Base-by-base conservation (phyloP, 2,113 vertebrate species). In the Trichomycterus rosablanca region DNA sequence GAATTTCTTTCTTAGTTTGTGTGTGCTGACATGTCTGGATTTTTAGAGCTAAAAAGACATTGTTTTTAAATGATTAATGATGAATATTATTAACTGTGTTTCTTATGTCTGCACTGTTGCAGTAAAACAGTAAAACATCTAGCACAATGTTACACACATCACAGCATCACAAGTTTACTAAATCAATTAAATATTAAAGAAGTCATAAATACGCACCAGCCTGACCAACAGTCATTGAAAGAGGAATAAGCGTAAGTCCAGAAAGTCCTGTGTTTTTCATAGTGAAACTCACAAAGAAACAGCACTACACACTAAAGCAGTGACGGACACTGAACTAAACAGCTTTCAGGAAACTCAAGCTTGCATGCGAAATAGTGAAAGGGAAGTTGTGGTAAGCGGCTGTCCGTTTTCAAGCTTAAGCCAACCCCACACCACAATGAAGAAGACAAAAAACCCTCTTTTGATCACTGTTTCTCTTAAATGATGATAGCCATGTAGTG, bases 351-450 rank as follows among this genome's bases (percentile, higher is more conserved):
- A 75, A 67, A 6, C 14, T 28, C 5, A 5, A 55, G 52, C 37
- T n/a, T 37, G 19, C 43, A 22, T 19, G 52, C n/a, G 4, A n/a
- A n/a, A 1, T 35, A 54, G 43, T 64, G 50, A 46, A 79, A 58
- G 74, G 86, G 86, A 87, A 87, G 83, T 81, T 86, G 84, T 86
- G 86, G 86, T 87, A 39, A 75, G 71, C 74, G 72, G 48, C 65
- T 66, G 84, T 85, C 84, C 78, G 81, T 70, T 78, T 37, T 48
- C 74, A 73, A 78, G 28, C 58, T 76, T 63, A 81, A 59, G 81
- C 82, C 78, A 76, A 81, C 72, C 80, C 83, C 62, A 65, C 59
- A 57, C 46, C 32, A 68, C 58, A 44, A 30, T 42, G 45, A 55
- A 37, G 59, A 44, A 57, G n/a, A n/a, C n/a, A 54, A 49, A 46